Conservation (phyloP, 2,888 invertebrate genomes). For the Strigamia maritima region DNA sequence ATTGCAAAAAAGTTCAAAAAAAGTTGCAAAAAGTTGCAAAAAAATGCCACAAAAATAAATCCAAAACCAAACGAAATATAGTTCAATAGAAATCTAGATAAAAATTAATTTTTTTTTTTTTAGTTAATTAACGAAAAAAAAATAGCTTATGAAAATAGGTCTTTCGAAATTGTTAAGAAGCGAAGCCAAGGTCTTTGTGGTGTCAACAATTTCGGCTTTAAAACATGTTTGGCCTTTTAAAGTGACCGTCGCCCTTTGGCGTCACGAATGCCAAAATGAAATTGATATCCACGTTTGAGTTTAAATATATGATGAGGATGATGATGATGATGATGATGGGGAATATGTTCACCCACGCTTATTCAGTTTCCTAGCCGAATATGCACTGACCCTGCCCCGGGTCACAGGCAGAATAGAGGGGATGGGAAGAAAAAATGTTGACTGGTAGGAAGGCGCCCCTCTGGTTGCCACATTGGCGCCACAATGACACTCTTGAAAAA, state of each 20-base stretch:
- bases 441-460: background rate
- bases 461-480: slow-evolving; percentile 18
- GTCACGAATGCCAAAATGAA: slow-evolving; percentile 10
- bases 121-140: background rate
- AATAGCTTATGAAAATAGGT: background rate
- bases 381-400: slow-evolving; percentile 17
- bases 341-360: slow-evolving; percentile 24
- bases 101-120: background rate
- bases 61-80: too few relatives aligned
- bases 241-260: slow-evolving; percentile 27
- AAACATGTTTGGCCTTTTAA: slow-evolving; percentile 7
- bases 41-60: too few relatives aligned
- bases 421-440: background rate
- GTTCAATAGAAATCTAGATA: background rate
- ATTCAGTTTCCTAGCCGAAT: slow-evolving; percentile 19
- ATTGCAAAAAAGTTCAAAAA: too few relatives aligned
- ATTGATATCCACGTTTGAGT: slow-evolving; percentile 10
- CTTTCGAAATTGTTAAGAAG: background rate
- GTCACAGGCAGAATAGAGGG: slow-evolving; percentile 2
- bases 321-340: background rate
- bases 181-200: background rate
- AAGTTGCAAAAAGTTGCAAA: background rate
- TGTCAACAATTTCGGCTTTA: slow-evolving; percentile 29
- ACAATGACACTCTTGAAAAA: slow-evolving; percentile 21
- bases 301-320: background rate